Evolutionary conservation across 1,140 invertebrate genomes (phyloP), one percentile per base, ranked within the genome.

Genomic region (Thaumetopoea pityocampa): DNA sequence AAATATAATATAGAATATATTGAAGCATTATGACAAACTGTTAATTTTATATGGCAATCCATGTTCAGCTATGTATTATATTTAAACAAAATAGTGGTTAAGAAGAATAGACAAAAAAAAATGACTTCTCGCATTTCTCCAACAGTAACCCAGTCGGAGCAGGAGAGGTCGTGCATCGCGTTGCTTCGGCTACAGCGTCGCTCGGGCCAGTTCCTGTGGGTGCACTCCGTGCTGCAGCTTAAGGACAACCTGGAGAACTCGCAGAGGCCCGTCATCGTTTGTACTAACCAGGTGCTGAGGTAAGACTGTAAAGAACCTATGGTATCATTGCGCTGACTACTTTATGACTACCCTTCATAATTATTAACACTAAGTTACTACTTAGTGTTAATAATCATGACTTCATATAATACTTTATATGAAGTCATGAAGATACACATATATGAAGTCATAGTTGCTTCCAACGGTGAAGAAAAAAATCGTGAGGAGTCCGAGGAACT

Each of bases 261-360:
- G 51, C 95, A 97, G 66, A 93, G 97, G 66, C 96, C 97, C 3
- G 93, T 98, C 50, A 98, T 99, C 35, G 94, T 98, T 5, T 98
- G 95, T 86, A 98, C 97, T 28, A 98, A 98, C 85, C 97, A 99
- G 89, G 94, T 98, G 40, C 88, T 98, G 55, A 96, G 93, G 95
- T 97, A 86, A 90, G 84, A 12, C 19, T 12, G 7, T 7, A n/a
- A 18, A 19, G 4, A 15, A 5, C 12, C n/a, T n/a, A n/a, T n/a
- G n/a, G n/a, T n/a, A n/a, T n/a, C n/a, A n/a, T n/a, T n/a, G n/a
- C n/a, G n/a, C n/a, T n/a, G n/a, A n/a, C n/a, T n/a, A n/a, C n/a
- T n/a, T n/a, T n/a, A n/a, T n/a, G n/a, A n/a, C n/a, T n/a, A n/a
- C n/a, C n/a, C n/a, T n/a, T n/a, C n/a, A n/a, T n/a, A n/a, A n/a